phyloP scores from a whole-genome alignment of 2,113 vertebrate genomes.

The Antechinus stuartii region DNA sequence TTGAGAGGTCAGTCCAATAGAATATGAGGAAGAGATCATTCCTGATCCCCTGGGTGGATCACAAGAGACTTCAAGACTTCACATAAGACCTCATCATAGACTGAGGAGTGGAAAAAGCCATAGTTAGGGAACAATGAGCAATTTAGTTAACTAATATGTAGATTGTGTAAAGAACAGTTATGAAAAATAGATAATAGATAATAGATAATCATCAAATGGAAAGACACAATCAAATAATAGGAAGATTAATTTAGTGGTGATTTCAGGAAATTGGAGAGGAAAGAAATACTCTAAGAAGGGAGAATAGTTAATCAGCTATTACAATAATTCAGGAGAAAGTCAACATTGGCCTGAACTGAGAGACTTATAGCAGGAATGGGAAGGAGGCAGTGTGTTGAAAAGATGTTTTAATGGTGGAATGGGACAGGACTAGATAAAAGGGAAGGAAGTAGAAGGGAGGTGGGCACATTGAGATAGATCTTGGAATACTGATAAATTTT shows the following conservation, averaged over 20 bases:
- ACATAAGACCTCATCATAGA: background rate
- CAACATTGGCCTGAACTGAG: background rate
- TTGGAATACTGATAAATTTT: background rate
- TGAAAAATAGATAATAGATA: background rate
- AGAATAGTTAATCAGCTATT: background rate
- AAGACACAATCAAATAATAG: background rate
- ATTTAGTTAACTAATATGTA: background rate
- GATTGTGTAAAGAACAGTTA: background rate
- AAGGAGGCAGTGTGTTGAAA: background rate
- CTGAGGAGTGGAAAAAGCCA: background rate
- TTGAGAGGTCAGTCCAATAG: background rate
- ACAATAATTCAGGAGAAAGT: background rate
- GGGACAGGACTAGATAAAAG: background rate
- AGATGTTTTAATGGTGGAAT: background rate
- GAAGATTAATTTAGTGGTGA: background rate
- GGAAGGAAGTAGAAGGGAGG: background rate
- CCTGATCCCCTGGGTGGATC: background rate
- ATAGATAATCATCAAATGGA: background rate
- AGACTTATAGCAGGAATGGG: background rate
- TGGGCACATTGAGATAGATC: background rate
- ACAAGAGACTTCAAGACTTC: background rate
- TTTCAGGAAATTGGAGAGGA: background rate
- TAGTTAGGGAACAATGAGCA: background rate
- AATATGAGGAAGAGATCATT: background rate
- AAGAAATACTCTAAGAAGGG: background rate